Evolutionary conservation across 2,888 invertebrate species (phyloP), one percentile per base, ranked within the genome.

Genomic region (Perithous albicinctus): DNA sequence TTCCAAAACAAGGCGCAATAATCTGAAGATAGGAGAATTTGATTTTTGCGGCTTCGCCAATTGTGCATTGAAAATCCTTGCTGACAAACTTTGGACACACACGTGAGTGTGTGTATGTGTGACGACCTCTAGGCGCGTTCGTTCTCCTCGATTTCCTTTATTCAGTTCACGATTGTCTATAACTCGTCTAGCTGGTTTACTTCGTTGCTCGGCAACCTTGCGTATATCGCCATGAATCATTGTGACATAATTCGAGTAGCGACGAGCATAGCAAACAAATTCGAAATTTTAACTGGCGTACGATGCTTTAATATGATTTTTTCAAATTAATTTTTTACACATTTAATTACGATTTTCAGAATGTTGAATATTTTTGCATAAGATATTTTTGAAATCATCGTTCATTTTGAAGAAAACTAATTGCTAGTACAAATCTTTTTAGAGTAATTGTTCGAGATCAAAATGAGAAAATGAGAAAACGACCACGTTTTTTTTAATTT

Each of bases 141-240:
- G 66, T 66, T 32, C 20, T 43, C 29, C 43, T 48, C 48, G 70
- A 78, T 66, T 72, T 54, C 38, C 63, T 51, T 70, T 69, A 77
- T 77, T 77, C 77, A 38, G 26, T 69, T 69, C 77, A 56, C 72
- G 64, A 66, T 18, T 64, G 29, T 72, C 72, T 15, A 64, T 66
- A 64, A 78, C 78, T 78, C 64, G 72, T 72, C 64, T 35, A 66
- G 64, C 70, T 46, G 43, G 63, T 61, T 18, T 3, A 51, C 41
- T 23, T 15, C 29, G 32, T 15, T 35, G 32, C 69, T 54, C 54
- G 56, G n/a, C 26, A 64, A 64, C 63, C 54, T 66, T 75, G 74
- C 54, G n/a, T n/a, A 5, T 29, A 10, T 10, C 66, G 38, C 20
- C 56, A 35, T 64, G 63, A 74, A 38, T 74, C 43, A 48, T 46